Percentiles rank a stretch among this genome's conserved stretches.
Evolutionary conservation across 2,113 vertebrate genomes (phyloP).

Genomic region (Hydrochoerus hydrochaeris): DNA sequence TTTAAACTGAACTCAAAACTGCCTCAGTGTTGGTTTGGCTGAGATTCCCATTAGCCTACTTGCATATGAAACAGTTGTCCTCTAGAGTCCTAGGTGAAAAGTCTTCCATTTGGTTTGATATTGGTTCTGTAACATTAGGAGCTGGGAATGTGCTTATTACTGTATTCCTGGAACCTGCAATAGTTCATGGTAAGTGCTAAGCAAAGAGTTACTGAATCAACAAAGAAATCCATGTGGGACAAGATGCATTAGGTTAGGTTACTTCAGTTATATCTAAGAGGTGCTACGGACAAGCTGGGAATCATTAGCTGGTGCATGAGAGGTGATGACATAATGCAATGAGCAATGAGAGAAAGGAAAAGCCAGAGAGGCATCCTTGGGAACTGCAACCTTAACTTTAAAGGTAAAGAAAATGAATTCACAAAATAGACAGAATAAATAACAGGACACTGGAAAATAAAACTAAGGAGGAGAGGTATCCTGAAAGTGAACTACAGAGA

Average conservation of each 20-base stretch:
- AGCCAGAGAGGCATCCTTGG: neutral
- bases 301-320: fast-evolving
- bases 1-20: too few species aligned
- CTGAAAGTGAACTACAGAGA: neutral
- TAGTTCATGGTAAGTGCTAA: neutral
- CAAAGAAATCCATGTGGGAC: neutral
- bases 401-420: neutral
- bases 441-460: neutral
- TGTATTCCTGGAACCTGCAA: neutral
- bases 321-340: neutral
- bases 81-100: too few species aligned
- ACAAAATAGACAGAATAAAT: neutral
- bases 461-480: neutral
- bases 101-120: too few species aligned
- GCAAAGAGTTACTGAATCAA: neutral
- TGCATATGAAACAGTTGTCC: too few species aligned
- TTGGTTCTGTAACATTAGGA: too few species aligned
- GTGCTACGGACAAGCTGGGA: neutral
- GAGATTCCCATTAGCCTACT: too few species aligned
- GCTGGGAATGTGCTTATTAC: too few species aligned
- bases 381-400: neutral
- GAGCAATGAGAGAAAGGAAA: neutral
- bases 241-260: too few species aligned
- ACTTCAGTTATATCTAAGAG: neutral
- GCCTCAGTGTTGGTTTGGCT: too few species aligned